Conservation (phyloP, 1,140 invertebrate genomes). For the Drosophila biarmipes region DNA sequence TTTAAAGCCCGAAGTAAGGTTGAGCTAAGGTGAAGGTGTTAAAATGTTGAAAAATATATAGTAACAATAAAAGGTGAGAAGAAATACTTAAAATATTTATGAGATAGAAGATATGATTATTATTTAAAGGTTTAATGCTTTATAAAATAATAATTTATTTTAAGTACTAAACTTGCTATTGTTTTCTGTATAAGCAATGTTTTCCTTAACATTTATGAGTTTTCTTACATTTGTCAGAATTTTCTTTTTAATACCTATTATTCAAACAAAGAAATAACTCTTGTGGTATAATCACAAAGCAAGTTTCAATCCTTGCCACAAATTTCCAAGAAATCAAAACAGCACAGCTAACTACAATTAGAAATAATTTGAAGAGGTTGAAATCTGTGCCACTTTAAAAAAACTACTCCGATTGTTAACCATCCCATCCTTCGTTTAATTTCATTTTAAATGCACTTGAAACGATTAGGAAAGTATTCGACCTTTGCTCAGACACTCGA, state of each 20-base stretch:
- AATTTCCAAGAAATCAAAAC: slow-evolving; percentile 10
- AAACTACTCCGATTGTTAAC: slow-evolving; percentile 10
- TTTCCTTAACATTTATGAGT: too few relatives aligned
- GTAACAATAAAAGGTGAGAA: not conserved
- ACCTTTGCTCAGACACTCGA: slow-evolving; percentile 26
- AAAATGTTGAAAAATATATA: not conserved
- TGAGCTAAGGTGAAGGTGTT: not conserved
- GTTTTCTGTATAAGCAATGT: too few relatives aligned
- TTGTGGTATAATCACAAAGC: too few relatives aligned
- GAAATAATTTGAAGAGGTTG: not conserved
- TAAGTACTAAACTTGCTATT: too few relatives aligned
- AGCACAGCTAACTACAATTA: not conserved
- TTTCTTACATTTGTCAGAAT: too few relatives aligned
- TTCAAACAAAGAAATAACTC: too few relatives aligned
- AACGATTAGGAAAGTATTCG: slow-evolving; percentile 18
- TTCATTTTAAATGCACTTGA: slow-evolving; percentile 69
- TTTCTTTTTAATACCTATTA: too few relatives aligned
- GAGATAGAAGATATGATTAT: too few relatives aligned
- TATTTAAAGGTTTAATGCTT: too few relatives aligned
- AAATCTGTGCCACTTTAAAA: slow-evolving; percentile 8
- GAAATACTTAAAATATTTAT: too few relatives aligned
- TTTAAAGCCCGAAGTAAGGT: slow-evolving; percentile 11
- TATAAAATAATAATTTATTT: too few relatives aligned
- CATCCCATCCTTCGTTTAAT: slow-evolving; percentile 31
- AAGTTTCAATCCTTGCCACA: too few relatives aligned